A percentile compares a stretch with the other conserved stretches of the same genome.
Conservation (phyloP, 1,140 invertebrate species). For the Calephelis nemesis region DNA sequence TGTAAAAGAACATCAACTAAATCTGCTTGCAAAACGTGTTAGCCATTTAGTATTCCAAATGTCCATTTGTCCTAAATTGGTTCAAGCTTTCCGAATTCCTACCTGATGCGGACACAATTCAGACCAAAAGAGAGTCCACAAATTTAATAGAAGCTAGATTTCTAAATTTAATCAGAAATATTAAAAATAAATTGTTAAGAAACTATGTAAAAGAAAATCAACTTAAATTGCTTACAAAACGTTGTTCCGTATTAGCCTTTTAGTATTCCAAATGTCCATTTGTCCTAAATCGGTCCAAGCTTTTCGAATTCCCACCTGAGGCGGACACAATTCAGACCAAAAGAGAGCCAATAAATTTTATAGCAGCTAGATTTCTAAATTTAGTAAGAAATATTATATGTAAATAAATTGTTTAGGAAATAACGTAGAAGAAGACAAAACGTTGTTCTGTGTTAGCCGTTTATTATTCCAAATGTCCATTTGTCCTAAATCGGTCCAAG, state of each 20-base stretch:
- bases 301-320: conserved; percentile 54
- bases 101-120: conserved; percentile 50
- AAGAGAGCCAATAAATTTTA: conserved; percentile 72
- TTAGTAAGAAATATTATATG: too few species aligned
- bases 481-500: conserved; percentile 45
- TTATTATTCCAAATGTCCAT: conserved; percentile 49
- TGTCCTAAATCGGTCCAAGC: conserved; percentile 45
- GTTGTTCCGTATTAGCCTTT: conserved; percentile 33
- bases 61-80: conserved; percentile 47
- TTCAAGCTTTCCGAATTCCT: conserved; percentile 51
- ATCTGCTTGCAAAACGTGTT: conserved; percentile 23
- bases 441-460: conserved; percentile 29
- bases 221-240: background rate
- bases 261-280: conserved; percentile 49
- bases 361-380: conserved; percentile 70
- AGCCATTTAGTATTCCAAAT: conserved; percentile 44
- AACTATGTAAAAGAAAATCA: background rate
- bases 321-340: conserved; percentile 52
- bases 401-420: too few species aligned
- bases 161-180: conserved; percentile 42
- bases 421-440: too few species aligned
- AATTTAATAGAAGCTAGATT: conserved; percentile 69
- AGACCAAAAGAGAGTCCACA: conserved; percentile 64
- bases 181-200: background rate
- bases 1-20: background rate